Base-by-base conservation (phyloP, 2,113 vertebrate genomes). In the Glareola pratincola region DNA sequence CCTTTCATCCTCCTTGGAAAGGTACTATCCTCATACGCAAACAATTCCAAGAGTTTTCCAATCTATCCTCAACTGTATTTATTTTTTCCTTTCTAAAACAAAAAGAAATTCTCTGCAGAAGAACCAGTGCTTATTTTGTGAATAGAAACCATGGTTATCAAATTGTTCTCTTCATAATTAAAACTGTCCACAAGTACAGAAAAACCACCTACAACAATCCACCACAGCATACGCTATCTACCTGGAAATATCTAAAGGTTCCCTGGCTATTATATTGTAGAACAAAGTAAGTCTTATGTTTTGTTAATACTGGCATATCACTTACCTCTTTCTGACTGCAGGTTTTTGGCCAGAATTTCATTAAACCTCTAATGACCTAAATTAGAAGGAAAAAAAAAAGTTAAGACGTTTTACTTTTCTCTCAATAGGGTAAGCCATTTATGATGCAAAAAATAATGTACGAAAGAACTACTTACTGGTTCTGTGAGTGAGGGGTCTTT, bases 261-360 rank as follows among this genome's bases (percentile, higher is more conserved):
- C 13, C 6, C 29, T 91, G 29, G 7, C 48, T 67, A 34, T 39
- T 45, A 23, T 4, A 15, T 0, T 34, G 11, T 10, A 86, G 27
- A 74, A n/a, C 4, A 91, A 89, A 67, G 6, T 23, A 41, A 60
- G 2, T 54, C 3, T 11, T 8, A 7, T 4, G 4, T 56, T 36
- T 72, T n/a, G 26, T 7, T 41, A 76, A 62, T 30, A 60, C 2
- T 15, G 86, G 29, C 5, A 24, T 74, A 88, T 50, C 32, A 83
- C 97, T 96, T 97, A 99, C 99, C 98, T 99, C 99, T 98, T 99
- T 99, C 98, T 99, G 99, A 99, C 99, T 99, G 99, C 99, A 99
- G 21, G 99, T 99, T 99, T 99, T 99, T 81, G 99, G 99, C 99
- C 99, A 99, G 98, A 99, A 99, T 97, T 99, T 99, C 98, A 99